phyloP scores from a whole-genome alignment of 2,797 vertebrate species.

The Echeneis naucrates region DNA sequence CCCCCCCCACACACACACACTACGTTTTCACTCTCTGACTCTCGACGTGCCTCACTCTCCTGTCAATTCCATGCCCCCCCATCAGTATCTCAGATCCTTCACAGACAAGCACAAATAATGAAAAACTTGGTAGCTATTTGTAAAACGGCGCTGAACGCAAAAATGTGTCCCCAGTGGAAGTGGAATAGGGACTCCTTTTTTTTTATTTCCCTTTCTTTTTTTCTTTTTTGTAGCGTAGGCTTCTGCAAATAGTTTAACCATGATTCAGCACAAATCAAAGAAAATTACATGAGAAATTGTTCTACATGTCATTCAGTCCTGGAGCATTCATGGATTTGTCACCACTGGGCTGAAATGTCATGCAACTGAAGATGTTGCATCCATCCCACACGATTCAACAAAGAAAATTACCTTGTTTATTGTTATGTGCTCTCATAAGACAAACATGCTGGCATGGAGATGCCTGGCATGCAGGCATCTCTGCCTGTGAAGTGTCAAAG shows the following conservation, averaged over 20 bases:
- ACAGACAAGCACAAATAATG: constrained; percentile 59
- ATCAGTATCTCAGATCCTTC: constrained; percentile 39
- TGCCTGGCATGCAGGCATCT: not conserved
- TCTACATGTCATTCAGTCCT: constrained; percentile 60
- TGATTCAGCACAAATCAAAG: constrained; percentile 43
- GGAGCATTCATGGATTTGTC: constrained; percentile 54
- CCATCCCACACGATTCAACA: constrained; percentile 40
- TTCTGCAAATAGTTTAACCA: constrained; percentile 44
- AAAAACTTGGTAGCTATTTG: constrained; percentile 62
- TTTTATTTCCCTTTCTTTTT: too few species aligned
- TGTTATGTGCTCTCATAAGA: constrained; percentile 3
- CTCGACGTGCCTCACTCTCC: constrained; percentile 66
- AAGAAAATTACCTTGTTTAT: constrained; percentile 17
- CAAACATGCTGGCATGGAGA: too few species aligned
- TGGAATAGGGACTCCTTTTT: not conserved
- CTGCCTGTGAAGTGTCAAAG: not conserved
- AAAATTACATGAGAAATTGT: constrained; percentile 46
- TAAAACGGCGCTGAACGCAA: constrained; percentile 40
- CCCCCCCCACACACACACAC: constrained; percentile 5
- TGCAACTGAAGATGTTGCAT: constrained; percentile 50
- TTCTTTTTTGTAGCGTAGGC: constrained; percentile 1
- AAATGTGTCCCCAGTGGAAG: constrained; percentile 36
- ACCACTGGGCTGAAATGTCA: constrained; percentile 63
- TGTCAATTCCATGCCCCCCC: constrained; percentile 51
- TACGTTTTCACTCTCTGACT: constrained; percentile 55